Conservation (phyloP, 2,797 vertebrate genomes). For the Channa striata region DNA sequence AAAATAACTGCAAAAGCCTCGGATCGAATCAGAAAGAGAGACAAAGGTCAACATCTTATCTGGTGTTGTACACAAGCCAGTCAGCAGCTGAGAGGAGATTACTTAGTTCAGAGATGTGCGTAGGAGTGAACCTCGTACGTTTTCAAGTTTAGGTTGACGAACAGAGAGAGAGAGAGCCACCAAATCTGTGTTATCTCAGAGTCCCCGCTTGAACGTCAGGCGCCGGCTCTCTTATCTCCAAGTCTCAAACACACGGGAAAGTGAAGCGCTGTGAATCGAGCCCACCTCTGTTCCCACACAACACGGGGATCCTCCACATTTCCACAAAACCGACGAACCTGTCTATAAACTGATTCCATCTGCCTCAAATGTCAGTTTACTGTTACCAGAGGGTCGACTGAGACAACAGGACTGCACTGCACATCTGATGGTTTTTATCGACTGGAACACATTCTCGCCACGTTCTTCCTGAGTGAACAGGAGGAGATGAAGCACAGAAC, state of each 20-base stretch:
- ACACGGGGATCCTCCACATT: neutral
- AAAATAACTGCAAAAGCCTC: neutral
- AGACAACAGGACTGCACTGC: conserved; percentile 27
- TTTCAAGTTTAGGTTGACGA: neutral
- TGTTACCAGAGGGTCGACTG: too few relatives aligned
- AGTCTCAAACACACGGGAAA: conserved; percentile 10
- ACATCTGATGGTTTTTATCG: conserved; percentile 16
- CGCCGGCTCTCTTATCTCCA: conserved; percentile 48
- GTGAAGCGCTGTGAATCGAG: conserved; percentile 36
- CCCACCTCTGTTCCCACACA: conserved; percentile 16
- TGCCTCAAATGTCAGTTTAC: neutral
- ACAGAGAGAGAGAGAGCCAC: conserved; percentile 1
- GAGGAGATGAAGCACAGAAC: conserved; percentile 27
- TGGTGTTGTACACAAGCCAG: neutral
- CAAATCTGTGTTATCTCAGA: conserved; percentile 41
- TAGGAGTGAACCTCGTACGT: neutral
- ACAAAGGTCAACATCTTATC: conserved; percentile 23
- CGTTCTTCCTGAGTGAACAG: conserved; percentile 37
- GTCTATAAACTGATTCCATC: neutral
- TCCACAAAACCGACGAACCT: neutral
- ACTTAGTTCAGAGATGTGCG: neutral
- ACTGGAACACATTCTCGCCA: conserved; percentile 27
- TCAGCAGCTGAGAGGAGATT: neutral
- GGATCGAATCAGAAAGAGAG: conserved; percentile 1
- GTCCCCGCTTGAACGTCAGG: conserved; percentile 19